phyloP scores from a whole-genome alignment of 2,888 invertebrate genomes.

The Aphidius colemani region DNA sequence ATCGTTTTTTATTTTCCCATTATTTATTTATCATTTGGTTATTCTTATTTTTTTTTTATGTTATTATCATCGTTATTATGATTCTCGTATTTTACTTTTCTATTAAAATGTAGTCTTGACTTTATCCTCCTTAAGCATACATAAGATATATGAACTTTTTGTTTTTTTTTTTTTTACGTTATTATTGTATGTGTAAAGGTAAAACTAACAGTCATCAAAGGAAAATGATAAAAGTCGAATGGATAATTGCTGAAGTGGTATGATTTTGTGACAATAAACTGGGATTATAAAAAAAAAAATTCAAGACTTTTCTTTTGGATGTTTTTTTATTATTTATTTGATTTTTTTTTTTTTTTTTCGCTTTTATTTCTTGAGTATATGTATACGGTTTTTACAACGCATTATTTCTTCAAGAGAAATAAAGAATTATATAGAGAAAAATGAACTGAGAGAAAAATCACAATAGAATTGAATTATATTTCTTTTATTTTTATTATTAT shows the following conservation, averaged over 20 bases:
- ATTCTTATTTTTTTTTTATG: not conserved
- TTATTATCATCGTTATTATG: too few species aligned
- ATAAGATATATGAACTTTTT: too few species aligned
- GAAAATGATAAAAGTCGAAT: slow-evolving; percentile 2
- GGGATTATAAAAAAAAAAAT: slow-evolving; percentile 5
- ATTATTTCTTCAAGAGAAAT: too few species aligned
- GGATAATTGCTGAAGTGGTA: slow-evolving; percentile 15
- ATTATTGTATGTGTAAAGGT: too few species aligned
- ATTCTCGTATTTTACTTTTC: not conserved
- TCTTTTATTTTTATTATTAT: too few species aligned
- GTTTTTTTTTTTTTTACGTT: too few species aligned
- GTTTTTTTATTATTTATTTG: not conserved
- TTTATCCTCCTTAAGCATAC: slow-evolving; percentile 6
- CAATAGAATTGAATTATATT: too few species aligned
- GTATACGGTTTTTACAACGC: too few species aligned
- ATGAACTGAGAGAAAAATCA: too few species aligned
- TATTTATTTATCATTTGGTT: not conserved
- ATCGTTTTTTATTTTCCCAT: slow-evolving; percentile 35
- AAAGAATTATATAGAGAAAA: too few species aligned
- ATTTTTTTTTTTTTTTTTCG: too few species aligned
- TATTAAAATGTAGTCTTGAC: slow-evolving; percentile 10
- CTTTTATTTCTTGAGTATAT: too few species aligned
- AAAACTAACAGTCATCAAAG: slow-evolving; percentile 3
- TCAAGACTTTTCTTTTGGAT: not conserved
- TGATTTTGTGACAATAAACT: slow-evolving; percentile 10